Conservation (phyloP, 92 coral and sea anemone species). For the Ricordea florida region DNA sequence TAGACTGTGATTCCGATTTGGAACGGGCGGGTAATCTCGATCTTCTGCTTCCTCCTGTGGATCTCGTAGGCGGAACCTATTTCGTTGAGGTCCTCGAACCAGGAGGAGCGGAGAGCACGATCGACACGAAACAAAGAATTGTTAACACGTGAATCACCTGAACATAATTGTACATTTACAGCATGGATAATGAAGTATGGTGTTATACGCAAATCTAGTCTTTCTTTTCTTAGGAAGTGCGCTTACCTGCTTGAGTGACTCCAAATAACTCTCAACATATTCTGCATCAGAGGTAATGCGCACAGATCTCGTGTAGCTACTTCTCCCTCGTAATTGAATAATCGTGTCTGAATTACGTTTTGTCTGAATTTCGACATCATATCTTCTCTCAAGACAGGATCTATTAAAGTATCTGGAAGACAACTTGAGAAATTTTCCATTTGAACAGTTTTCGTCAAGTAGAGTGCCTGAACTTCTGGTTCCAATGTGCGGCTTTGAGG, state of each 20-base stretch:
- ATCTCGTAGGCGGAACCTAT: too few relatives aligned
- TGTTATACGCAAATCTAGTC: too few relatives aligned
- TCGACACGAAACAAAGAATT: too few relatives aligned
- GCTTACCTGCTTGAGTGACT: slow-evolving; percentile 71
- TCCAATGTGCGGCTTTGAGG: slow-evolving; percentile 90
- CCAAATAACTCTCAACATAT: slow-evolving; percentile 91
- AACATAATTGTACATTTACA: too few relatives aligned
- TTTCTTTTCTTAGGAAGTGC: too few relatives aligned
- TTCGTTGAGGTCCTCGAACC: too few relatives aligned
- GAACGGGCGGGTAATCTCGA: too few relatives aligned
- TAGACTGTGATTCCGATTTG: too few relatives aligned
- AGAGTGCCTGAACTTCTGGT: slow-evolving; percentile 78
- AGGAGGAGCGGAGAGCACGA: too few relatives aligned
- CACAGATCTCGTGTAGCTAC: slow-evolving; percentile 72
- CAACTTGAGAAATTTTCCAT: slow-evolving; percentile 61
- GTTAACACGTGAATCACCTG: too few relatives aligned
- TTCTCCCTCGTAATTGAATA: slow-evolving; percentile 68
- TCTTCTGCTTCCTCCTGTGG: too few relatives aligned
- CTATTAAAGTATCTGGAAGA: slow-evolving; percentile 25
- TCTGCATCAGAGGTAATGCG: slow-evolving; percentile 83
- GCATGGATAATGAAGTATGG: too few relatives aligned
- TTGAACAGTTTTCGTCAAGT: slow-evolving; percentile 78
- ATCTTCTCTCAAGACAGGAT: slow-evolving; percentile 37
- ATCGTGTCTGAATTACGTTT: slow-evolving; percentile 60
- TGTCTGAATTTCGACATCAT: slow-evolving; percentile 79